These are phyloP conservation scores for Microplitis demolitor DNA, from an alignment of 1,140 invertebrate genomes.

Conservation along the genomic window DNA sequence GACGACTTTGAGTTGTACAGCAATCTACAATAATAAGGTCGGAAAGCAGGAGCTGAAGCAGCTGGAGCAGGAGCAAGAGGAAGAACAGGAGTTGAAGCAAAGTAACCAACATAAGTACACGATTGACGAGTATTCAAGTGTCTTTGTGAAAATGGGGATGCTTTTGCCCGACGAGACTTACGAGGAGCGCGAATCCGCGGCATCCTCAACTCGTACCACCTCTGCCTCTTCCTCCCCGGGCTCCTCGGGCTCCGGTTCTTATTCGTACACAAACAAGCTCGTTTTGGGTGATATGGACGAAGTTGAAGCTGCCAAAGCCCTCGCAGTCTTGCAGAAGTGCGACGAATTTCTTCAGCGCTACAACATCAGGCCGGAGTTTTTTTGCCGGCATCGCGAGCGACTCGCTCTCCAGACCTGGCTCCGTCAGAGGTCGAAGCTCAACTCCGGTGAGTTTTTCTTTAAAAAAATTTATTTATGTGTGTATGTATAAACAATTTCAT, in stretches of 20 bases:
- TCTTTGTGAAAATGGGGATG: slow-evolving; percentile 57
- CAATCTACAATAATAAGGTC: too few relatives aligned
- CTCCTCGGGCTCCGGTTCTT: neutral
- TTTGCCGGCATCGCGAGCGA: slow-evolving; percentile 65
- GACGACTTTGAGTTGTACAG: neutral
- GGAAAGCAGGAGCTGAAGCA: too few relatives aligned
- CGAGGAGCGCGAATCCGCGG: slow-evolving; percentile 58
- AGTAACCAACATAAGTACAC: slow-evolving; percentile 12
- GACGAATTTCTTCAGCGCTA: slow-evolving; percentile 69
- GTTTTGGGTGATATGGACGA: slow-evolving; percentile 45
- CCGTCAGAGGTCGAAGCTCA: slow-evolving; percentile 42
- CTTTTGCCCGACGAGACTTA: slow-evolving; percentile 72
- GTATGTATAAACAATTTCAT: neutral
- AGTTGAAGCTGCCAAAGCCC: slow-evolving; percentile 58
- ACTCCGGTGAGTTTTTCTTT: slow-evolving; percentile 44
- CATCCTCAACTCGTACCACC: slow-evolving; percentile 19
- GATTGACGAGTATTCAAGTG: slow-evolving; percentile 4
- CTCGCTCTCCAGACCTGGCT: slow-evolving; percentile 62
- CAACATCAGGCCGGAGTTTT: slow-evolving; percentile 69
- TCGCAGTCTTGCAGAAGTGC: slow-evolving; percentile 65
- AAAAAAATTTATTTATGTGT: neutral
- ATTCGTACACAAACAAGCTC: slow-evolving; percentile 35
- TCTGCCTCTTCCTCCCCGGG: slow-evolving; percentile 31
- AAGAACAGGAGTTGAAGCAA: neutral
- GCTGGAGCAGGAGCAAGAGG: too few relatives aligned